These are phyloP conservation scores for Eurystomus glaucurus DNA, from an alignment of 2,797 vertebrate genomes.

Conservation along the genomic window DNA sequence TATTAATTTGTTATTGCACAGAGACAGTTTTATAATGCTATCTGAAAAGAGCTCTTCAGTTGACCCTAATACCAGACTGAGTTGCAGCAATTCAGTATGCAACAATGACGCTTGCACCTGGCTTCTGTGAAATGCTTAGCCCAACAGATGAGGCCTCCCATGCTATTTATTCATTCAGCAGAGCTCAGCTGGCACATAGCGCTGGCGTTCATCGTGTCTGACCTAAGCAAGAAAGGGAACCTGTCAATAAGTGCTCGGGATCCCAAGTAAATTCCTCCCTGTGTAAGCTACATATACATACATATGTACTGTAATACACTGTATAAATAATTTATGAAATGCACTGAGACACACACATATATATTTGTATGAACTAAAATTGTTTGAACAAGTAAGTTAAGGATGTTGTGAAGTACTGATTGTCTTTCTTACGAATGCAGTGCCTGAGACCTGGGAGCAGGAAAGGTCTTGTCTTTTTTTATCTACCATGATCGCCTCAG, in stretches of 20 bases:
- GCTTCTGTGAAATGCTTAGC: not conserved
- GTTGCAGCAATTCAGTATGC: not conserved
- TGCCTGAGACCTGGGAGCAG: not conserved
- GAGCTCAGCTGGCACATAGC: not conserved
- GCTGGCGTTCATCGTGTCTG: not conserved
- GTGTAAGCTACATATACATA: not conserved
- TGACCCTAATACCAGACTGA: not conserved
- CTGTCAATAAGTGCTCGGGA: not conserved
- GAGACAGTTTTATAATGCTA: not conserved
- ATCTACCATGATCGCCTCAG: not conserved
- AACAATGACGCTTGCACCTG: not conserved
- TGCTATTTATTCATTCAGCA: not conserved
- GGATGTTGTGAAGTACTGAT: not conserved
- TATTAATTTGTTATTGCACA: not conserved
- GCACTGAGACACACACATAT: not conserved
- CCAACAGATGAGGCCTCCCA: not conserved
- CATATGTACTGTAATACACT: not conserved
- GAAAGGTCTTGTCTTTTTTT: not conserved
- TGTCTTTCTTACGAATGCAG: not conserved
- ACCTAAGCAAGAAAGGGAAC: not conserved
- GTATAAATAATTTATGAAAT: not conserved
- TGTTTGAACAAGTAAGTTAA: not conserved
- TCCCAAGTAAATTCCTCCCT: not conserved
- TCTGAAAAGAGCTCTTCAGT: constrained; percentile 16
- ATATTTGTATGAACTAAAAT: not conserved